Evolutionary conservation across 2,888 invertebrate species (phyloP), one percentile per base, ranked within the genome.

Genomic region (Amphipoea lucens): DNA sequence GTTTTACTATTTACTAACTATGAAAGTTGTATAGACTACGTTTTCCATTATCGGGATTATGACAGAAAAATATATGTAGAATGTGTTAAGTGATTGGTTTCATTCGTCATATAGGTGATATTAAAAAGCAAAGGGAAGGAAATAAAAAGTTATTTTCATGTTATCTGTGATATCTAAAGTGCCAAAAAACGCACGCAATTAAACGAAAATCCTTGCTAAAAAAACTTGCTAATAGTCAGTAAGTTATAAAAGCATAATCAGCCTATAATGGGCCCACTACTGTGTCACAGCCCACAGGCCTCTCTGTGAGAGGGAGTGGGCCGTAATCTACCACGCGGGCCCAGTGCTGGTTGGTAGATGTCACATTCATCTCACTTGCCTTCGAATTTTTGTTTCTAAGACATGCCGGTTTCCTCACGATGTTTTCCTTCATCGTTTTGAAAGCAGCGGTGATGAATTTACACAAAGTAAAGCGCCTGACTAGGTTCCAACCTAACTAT

Each of bases 81-180:
- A 67, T 45, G 54, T 66, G 42, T 74, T 85, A 82, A 42, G 67
- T 82, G 71, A 86, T 82, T 79, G 67, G 48, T 62, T 40, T 66
- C 12, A n/a, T 40, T n/a, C 20, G 14, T 45, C 36, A 40, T 40
- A 57, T 20, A 63, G 17, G 54, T 62, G n/a, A 62, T 20, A 62
- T 57, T 57, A 29, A 54, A 60, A 62, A 62, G 45, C 17, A 17
- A 79, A 48, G 66, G 7, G 4, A 60, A 9, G 14, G 17, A 11
- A 69, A 71, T 42, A 60, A 72, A 66, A 60, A 42, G 36, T 29
- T 42, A 45, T 12, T 23, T 45, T 54, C 5, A 14, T 63, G 45
- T 20, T n/a, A 69, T 14, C 7, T 12, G 0, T n/a, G 9, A 7
- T 20, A 11, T 9, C 0, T 17, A 70, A 2, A 48, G 17, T 48